Conservation (phyloP, 2,797 vertebrate species). For the Glossophaga mutica region DNA sequence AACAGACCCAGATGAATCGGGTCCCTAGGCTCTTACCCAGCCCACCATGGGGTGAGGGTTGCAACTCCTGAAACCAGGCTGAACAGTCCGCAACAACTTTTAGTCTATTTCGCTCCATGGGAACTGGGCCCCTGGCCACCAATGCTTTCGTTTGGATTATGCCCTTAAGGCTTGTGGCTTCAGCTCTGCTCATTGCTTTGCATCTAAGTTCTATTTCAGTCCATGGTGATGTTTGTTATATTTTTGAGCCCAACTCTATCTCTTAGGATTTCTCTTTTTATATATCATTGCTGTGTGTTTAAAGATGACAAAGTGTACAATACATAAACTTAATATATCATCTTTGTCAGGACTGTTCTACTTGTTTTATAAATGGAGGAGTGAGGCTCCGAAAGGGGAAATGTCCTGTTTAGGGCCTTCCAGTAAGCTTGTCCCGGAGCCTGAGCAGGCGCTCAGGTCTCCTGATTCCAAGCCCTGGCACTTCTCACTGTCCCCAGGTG, state of each 20-base stretch:
- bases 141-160: not conserved
- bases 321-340: not conserved
- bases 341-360: not conserved
- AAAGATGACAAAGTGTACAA: not conserved
- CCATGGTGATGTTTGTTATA: not conserved
- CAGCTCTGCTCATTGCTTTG: constrained; percentile 4
- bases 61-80: too few relatives aligned
- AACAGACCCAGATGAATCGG: too few relatives aligned
- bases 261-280: constrained; percentile 40
- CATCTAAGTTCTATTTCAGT: constrained; percentile 43
- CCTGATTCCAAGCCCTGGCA: not conserved
- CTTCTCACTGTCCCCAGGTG: not conserved
- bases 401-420: not conserved
- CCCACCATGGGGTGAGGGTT: too few relatives aligned
- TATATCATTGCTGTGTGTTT: not conserved
- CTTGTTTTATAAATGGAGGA: not conserved
- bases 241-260: not conserved
- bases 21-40: too few relatives aligned
- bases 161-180: constrained; percentile 6
- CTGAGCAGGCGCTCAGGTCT: not conserved
- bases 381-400: not conserved
- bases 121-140: not conserved
- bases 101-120: not conserved
- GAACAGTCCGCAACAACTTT: too few relatives aligned
- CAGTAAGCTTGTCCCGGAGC: not conserved